Conservation (phyloP, 2,797 vertebrate genomes). For the Gephyroberyx darwinii region DNA sequence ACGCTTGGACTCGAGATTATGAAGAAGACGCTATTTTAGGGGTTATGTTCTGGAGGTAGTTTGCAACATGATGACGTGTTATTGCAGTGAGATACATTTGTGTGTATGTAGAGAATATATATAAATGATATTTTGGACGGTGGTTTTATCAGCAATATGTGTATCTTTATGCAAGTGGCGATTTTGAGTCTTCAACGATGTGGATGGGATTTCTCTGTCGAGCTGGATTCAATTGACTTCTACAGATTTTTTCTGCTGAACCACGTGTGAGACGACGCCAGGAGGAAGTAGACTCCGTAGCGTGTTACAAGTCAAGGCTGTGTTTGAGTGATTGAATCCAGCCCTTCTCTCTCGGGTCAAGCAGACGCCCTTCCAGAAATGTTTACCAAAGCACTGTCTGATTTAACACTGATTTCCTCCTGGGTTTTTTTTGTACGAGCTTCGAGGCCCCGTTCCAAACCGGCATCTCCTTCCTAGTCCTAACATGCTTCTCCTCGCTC, state of each 20-base stretch:
- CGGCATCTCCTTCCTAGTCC: neutral
- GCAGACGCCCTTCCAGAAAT: slow-evolving; percentile 25
- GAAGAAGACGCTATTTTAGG: slow-evolving; percentile 12
- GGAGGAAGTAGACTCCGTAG: neutral
- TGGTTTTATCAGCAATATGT: slow-evolving; percentile 51
- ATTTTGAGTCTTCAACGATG: slow-evolving; percentile 23
- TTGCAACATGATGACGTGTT: slow-evolving; percentile 30
- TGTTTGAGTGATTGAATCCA: slow-evolving; percentile 14
- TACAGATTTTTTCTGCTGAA: neutral
- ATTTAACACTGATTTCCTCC: slow-evolving; percentile 43
- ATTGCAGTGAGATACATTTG: slow-evolving; percentile 8
- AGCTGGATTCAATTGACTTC: neutral
- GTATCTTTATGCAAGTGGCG: slow-evolving; percentile 35
- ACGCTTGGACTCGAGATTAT: neutral
- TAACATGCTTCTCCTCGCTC: slow-evolving; percentile 7
- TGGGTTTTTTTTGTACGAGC: slow-evolving; percentile 8
- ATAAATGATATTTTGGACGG: slow-evolving; percentile 17
- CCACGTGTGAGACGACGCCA: neutral
- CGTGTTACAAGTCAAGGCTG: neutral
- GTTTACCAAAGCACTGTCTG: slow-evolving; percentile 74
- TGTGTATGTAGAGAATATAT: slow-evolving; percentile 1
- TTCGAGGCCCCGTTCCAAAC: neutral
- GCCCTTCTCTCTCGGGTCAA: slow-evolving; percentile 9
- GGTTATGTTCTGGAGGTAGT: slow-evolving; percentile 58
- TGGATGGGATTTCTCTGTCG: neutral